Percentiles rank a stretch among this genome's conserved stretches.
Conservation (phyloP, 2,888 invertebrate species). For the Agriotes lineatus region DNA sequence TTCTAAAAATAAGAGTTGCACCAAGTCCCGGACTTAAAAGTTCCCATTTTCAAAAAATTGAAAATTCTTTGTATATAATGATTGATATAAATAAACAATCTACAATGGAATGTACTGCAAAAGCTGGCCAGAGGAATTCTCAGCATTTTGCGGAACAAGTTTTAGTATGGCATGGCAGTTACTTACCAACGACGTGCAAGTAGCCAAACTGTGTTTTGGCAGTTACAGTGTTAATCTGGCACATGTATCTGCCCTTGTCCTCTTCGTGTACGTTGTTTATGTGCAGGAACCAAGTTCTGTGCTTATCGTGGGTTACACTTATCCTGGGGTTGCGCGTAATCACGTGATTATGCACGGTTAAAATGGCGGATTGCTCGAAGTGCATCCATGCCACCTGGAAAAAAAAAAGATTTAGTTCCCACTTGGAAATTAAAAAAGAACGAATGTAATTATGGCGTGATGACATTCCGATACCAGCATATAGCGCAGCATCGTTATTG, state of each 20-base stretch:
- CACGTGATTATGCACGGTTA: slow-evolving; percentile 94
- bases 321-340: slow-evolving; percentile 93
- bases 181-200: slow-evolving; percentile 91
- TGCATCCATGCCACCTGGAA: slow-evolving; percentile 95
- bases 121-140: slow-evolving; percentile 21
- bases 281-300: slow-evolving; percentile 93
- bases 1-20: too few species aligned
- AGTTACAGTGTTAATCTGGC: slow-evolving; percentile 93
- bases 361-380: slow-evolving; percentile 92
- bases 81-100: too few species aligned
- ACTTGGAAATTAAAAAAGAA: slow-evolving; percentile 9
- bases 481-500: slow-evolving; percentile 25
- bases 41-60: too few species aligned
- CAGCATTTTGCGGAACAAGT: slow-evolving; percentile 31
- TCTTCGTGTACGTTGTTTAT: slow-evolving; percentile 92
- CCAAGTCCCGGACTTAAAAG: too few species aligned
- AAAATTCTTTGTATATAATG: too few species aligned
- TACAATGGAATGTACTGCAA: too few species aligned
- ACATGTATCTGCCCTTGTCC: slow-evolving; percentile 94
- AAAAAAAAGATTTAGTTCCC: background rate
- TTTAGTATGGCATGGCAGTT: slow-evolving; percentile 29
- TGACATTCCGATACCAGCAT: slow-evolving; percentile 38
- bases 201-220: slow-evolving; percentile 95
- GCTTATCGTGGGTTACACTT: slow-evolving; percentile 92
- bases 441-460: slow-evolving; percentile 18